phyloP scores from a whole-genome alignment of 2,888 invertebrate species.

The Macrosoma leucophasiata region DNA sequence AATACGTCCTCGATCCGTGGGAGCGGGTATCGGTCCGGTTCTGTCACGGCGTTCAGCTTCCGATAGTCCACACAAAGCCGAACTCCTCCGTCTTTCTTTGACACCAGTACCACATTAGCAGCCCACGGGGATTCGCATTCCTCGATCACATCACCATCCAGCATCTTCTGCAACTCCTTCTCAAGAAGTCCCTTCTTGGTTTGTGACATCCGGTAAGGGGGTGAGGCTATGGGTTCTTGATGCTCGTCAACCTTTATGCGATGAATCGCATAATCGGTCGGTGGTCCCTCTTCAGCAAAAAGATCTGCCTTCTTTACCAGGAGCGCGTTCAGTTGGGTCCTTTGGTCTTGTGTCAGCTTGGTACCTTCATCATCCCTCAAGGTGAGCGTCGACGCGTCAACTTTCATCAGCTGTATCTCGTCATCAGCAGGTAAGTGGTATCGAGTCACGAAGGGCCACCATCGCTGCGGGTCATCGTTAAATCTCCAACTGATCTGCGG shows the following conservation, averaged over 20 bases:
- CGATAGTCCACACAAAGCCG: conserved; percentile 34
- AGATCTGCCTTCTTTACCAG: conserved; percentile 1
- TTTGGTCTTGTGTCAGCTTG: conserved; percentile 6
- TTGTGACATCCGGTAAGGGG: conserved; percentile 36
- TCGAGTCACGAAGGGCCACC: conserved; percentile 8
- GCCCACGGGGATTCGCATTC: conserved; percentile 32
- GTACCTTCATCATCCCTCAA: conserved; percentile 14
- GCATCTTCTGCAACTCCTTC: conserved; percentile 30
- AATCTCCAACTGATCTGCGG: not conserved
- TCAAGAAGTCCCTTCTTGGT: conserved; percentile 24
- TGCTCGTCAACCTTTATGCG: conserved; percentile 28
- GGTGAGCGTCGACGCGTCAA: conserved; percentile 1
- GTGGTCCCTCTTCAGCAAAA: conserved; percentile 12
- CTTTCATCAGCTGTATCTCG: conserved; percentile 1
- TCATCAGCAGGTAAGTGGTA: not conserved
- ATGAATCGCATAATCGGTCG: conserved; percentile 26
- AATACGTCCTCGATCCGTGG: conserved; percentile 29
- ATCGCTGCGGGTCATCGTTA: not conserved
- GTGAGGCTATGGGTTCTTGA: conserved; percentile 34
- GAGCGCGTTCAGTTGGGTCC: conserved; percentile 6
- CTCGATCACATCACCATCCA: conserved; percentile 27
- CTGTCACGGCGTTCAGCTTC: conserved; percentile 31
- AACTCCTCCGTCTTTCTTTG: conserved; percentile 27
- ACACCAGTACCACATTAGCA: conserved; percentile 27
- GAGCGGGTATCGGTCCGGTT: conserved; percentile 26